phyloP scores from a whole-genome alignment of 23 tunicate genomes.

The Styela clava region DNA sequence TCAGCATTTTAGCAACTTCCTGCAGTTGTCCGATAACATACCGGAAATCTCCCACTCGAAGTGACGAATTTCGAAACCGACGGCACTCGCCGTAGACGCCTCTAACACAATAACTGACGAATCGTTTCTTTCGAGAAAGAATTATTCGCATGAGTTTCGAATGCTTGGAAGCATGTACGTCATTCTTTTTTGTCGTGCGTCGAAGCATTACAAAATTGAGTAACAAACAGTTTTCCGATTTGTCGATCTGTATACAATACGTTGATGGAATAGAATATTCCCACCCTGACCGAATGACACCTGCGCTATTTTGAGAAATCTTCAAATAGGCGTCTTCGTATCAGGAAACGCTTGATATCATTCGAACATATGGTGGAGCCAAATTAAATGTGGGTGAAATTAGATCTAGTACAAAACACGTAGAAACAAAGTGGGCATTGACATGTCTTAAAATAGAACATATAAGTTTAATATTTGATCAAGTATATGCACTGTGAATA shows the following conservation, averaged over 20 bases:
- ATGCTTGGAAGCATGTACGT: neutral
- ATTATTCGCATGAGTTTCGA: neutral
- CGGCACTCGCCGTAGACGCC: no score
- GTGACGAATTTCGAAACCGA: no score
- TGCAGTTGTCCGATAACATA: no score
- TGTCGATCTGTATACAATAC: neutral
- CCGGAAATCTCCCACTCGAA: no score
- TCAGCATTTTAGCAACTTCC: no score
- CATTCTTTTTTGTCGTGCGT: neutral
- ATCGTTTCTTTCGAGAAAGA: no score
- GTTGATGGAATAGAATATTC: no score
- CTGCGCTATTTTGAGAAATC: neutral
- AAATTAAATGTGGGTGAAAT: neutral
- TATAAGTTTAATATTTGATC: no score
- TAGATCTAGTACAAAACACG: neutral
- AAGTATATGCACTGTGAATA: no score
- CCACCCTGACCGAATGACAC: neutral
- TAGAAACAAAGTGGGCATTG: no score
- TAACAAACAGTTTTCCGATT: neutral
- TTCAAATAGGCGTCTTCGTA: neutral
- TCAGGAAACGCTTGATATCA: neutral
- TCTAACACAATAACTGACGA: no score
- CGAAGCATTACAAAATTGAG: neutral
- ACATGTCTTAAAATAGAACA: no score
- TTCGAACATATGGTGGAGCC: neutral